Evolutionary conservation across 2,797 vertebrate species (phyloP).

Genomic region (Amblyraja radiata): DNA sequence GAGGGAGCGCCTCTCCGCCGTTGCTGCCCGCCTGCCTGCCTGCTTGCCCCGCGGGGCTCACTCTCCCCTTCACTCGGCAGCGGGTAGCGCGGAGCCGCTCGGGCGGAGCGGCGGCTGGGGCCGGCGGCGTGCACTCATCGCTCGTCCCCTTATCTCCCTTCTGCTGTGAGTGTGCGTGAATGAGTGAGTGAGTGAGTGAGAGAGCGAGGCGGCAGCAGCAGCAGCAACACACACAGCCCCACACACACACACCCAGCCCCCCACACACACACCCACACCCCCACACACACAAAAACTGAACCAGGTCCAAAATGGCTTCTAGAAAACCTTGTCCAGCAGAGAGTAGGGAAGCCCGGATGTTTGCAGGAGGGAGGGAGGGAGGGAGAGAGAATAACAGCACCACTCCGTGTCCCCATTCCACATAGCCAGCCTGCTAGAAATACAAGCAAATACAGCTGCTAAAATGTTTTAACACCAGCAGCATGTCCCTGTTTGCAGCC

Average conservation of each 20-base stretch:
- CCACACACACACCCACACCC: too few species aligned
- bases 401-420: neutral
- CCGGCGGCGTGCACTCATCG: constrained; percentile 47
- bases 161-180: too few species aligned
- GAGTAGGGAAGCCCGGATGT: constrained; percentile 87
- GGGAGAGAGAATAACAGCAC: neutral
- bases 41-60: neutral
- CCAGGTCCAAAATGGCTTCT: constrained; percentile 89
- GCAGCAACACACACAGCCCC: too few species aligned
- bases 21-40: too few species aligned
- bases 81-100: constrained; percentile 45
- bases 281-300: constrained; percentile 63
- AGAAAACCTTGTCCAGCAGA: constrained; percentile 64
- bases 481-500: too few species aligned
- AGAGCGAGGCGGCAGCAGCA: too few species aligned
- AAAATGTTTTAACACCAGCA: too few species aligned
- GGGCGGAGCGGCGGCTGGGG: constrained; percentile 46
- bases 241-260: too few species aligned
- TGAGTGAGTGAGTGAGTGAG: too few species aligned
- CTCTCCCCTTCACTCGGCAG: constrained; percentile 39
- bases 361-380: constrained; percentile 57
- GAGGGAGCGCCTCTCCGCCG: too few species aligned
- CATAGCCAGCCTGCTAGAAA: neutral
- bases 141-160: constrained; percentile 34
- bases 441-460: neutral